Percentiles rank a stretch among this genome's conserved stretches.
phyloP scores from a whole-genome alignment of 1,140 invertebrate species.

The Scaptodrosophila lebanonensis region DNA sequence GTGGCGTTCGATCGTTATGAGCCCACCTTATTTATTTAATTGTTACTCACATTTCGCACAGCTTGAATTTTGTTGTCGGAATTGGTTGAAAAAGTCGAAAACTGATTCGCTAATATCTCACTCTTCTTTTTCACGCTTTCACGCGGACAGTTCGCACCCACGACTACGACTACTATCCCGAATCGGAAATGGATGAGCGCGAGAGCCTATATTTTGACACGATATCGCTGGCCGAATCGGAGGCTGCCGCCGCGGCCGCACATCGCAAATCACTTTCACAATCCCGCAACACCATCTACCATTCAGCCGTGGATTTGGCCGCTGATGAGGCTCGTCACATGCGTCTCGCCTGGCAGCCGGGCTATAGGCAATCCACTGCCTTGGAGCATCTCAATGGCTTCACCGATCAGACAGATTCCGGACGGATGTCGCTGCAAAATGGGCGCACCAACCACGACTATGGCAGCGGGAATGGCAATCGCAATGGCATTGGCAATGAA shows the following conservation, averaged over 20 bases:
- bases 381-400: constrained; percentile 58
- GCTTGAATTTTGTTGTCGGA: background rate
- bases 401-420: constrained; percentile 56
- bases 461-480: constrained; percentile 6
- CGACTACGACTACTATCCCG: constrained; percentile 73
- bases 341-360: constrained; percentile 53
- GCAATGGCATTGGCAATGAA: constrained; percentile 14
- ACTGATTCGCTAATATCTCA: constrained; percentile 31
- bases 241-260: constrained; percentile 62
- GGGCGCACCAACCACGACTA: constrained; percentile 58
- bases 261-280: constrained; percentile 74
- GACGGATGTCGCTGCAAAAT: constrained; percentile 61
- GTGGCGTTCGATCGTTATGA: too few relatives aligned
- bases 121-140: constrained; percentile 25
- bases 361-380: constrained; percentile 65
- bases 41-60: too few relatives aligned
- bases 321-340: constrained; percentile 52
- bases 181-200: constrained; percentile 76
- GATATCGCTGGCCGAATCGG: constrained; percentile 73
- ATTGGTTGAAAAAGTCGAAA: constrained; percentile 1
- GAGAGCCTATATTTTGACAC: constrained; percentile 76
- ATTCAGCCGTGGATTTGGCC: constrained; percentile 70
- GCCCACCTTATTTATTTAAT: too few relatives aligned
- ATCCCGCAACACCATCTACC: constrained; percentile 75
- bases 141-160: constrained; percentile 62